Evolutionary conservation across 2,113 vertebrate species (phyloP), one percentile per base, ranked within the genome.

Genomic region (Cichladusa arquata): DNA sequence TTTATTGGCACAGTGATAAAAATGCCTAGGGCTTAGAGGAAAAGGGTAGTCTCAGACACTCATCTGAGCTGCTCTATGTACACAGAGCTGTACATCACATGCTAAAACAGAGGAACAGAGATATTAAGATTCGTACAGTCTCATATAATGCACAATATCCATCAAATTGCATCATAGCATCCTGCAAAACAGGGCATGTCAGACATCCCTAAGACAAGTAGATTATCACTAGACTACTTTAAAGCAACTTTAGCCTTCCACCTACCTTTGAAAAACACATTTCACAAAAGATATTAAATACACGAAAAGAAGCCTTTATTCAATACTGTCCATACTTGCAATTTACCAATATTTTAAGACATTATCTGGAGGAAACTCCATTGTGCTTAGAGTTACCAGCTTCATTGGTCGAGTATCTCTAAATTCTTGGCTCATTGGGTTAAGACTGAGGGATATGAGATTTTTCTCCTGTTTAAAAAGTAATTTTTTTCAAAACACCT

Each of bases 1-100:
- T 98, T 98, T 98, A 98, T 98, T 98, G 98, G 97, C 97, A 98
- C 96, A 80, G 88, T 97, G 97, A 98, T 98, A 98, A 98, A 98
- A 97, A 97, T 50, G 98, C 98, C 97, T 81, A 88, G n/a, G 97
- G 97, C 98, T 96, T 94, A 80, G 31, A 81, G 54, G 95, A 82
- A 97, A 96, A 97, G 74, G 93, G 96, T 95, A 95, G 92, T 85
- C 88, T 89, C 88, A 97, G 95, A 91, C 79, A 85, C 81, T 85
- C 70, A 6, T 77, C 84, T 93, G 88, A 88, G 91, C 81, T 67
- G 47, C 70, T 92, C 93, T 90, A 53, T 69, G 70, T 93, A 86
- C 95, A 96, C 96, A 95, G 86, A 86, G 88, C 33, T 90, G 64
- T 95, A 95, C 96, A 95, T 96, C 92, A 95, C 88, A 84, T 66